Conservation (phyloP, 53 echinoderm and acorn worm species). For the Paelopatides confundens region DNA sequence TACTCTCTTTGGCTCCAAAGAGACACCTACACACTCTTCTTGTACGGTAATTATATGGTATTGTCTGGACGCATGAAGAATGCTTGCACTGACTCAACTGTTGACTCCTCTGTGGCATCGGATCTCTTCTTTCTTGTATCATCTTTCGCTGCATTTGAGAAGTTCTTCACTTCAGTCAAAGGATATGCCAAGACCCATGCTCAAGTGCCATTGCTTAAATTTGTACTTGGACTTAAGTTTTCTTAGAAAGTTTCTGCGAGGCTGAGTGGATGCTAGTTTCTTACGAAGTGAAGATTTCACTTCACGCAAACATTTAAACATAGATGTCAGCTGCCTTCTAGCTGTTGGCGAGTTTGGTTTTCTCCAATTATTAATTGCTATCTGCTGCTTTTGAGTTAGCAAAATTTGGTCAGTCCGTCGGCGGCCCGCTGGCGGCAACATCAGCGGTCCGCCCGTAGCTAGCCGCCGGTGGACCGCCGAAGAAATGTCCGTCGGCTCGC, state of each 20-base stretch:
- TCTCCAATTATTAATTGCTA: neutral
- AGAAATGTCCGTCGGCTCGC: no score
- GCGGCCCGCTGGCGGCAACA: no score
- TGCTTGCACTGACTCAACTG: slow-evolving; percentile 3
- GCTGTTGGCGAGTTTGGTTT: neutral
- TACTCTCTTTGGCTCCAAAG: no score
- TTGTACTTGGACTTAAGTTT: neutral
- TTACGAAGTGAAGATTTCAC: neutral
- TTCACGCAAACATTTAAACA: neutral
- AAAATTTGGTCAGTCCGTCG: no score
- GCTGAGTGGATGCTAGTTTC: slow-evolving; percentile 3
- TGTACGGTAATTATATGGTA: neutral
- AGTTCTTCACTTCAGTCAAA: slow-evolving; percentile 16
- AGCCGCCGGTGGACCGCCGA: no score
- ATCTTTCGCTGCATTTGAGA: neutral
- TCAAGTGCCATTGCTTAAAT: neutral
- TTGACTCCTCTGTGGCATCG: no score
- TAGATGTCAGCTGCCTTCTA: neutral
- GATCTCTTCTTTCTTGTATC: slow-evolving; percentile 3
- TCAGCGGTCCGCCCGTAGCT: no score
- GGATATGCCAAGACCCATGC: neutral
- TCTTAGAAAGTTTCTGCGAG: slow-evolving; percentile 19
- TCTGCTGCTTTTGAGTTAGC: neutral
- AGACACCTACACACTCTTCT: slow-evolving; percentile 7
- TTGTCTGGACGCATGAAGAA: slow-evolving; percentile 20